A percentile compares a stretch with the other conserved stretches of the same genome.
Conservation (phyloP, 2,797 vertebrate species). For the Thunnus albacares region DNA sequence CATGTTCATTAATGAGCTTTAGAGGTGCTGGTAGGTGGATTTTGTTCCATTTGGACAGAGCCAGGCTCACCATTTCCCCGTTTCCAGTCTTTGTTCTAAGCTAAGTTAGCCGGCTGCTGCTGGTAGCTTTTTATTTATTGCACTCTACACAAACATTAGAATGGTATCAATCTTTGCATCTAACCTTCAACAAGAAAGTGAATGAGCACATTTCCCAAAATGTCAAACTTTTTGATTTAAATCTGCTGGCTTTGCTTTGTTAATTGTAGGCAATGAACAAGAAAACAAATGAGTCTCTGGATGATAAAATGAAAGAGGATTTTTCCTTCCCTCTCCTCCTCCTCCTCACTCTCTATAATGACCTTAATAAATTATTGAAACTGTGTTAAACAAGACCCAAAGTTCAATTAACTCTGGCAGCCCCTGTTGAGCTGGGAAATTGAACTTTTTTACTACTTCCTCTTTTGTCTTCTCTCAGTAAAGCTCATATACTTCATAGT, state of each 20-base stretch:
- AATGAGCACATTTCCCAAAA: neutral
- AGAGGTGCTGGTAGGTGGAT: too few relatives aligned
- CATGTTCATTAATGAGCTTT: too few relatives aligned
- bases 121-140: too few relatives aligned
- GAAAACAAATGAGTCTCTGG: slow-evolving; percentile 23
- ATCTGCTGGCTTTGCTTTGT: slow-evolving; percentile 16
- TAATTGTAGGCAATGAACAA: slow-evolving; percentile 19
- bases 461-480: slow-evolving; percentile 45
- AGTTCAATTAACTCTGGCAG: slow-evolving; percentile 78
- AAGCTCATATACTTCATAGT: slow-evolving; percentile 31
- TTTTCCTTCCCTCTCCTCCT: neutral
- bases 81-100: too few relatives aligned
- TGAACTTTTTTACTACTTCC: slow-evolving; percentile 39
- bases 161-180: too few relatives aligned
- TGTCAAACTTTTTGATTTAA: neutral
- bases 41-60: too few relatives aligned
- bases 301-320: slow-evolving; percentile 38
- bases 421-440: slow-evolving; percentile 57
- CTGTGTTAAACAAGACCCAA: slow-evolving; percentile 67
- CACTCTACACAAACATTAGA: too few relatives aligned
- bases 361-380: slow-evolving; percentile 72
- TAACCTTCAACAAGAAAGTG: too few relatives aligned
- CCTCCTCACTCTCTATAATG: slow-evolving; percentile 22
- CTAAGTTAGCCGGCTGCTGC: too few relatives aligned
- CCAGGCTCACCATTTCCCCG: too few relatives aligned